Evolutionary conservation across 2,113 vertebrate genomes (phyloP).

Genomic region (Apteryx owenii): DNA sequence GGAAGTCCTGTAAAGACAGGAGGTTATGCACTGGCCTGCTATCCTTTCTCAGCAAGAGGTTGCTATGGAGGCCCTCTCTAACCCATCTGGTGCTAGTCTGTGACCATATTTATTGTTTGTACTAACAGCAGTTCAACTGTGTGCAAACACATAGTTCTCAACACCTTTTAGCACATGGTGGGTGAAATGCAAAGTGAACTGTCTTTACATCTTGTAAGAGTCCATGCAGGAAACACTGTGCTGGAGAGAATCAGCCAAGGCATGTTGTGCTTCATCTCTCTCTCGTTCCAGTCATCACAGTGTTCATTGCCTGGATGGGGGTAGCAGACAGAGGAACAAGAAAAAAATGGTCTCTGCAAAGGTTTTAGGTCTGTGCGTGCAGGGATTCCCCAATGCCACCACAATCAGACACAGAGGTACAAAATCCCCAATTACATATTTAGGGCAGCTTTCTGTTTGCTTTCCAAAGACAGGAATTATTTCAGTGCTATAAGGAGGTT

Average conservation of each 20-base stretch:
- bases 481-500: background rate
- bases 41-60: background rate
- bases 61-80: background rate
- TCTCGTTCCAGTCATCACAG: background rate
- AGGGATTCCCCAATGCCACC: background rate
- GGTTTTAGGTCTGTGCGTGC: background rate
- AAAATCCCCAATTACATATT: background rate
- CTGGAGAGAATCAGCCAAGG: background rate
- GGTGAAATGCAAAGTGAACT: background rate
- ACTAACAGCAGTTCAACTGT: background rate
- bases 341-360: background rate
- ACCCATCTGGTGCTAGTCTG: background rate
- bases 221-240: background rate
- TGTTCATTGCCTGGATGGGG: rapidly evolving
- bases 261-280: background rate
- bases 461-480: background rate
- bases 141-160: background rate
- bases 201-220: background rate
- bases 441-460: rapidly evolving
- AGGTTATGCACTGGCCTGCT: background rate
- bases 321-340: background rate
- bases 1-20: background rate
- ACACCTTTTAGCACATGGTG: background rate
- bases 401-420: background rate
- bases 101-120: background rate